Evolutionary conservation across 2,113 vertebrate genomes (phyloP).

Genomic region (Sceloporus tristichus): DNA sequence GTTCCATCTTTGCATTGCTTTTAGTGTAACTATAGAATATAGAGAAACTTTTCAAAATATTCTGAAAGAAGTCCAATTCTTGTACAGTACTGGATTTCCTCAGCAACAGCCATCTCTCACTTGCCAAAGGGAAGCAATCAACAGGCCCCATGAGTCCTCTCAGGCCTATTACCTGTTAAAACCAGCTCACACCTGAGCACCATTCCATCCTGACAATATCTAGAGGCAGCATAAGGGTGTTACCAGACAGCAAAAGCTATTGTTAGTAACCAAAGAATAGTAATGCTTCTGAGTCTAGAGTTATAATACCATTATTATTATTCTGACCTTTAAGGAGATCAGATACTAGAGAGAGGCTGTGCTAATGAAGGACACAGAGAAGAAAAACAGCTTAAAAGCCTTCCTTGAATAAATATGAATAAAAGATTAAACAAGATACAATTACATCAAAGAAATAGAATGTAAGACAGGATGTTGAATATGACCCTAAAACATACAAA

Average conservation of each 20-base stretch:
- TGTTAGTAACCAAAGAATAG: not conserved
- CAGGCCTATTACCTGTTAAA: too few species aligned
- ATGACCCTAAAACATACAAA: not conserved
- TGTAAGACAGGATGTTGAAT: not conserved
- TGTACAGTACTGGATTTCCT: constrained; percentile 7
- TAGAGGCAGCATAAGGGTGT: too few species aligned
- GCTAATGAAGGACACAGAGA: not conserved
- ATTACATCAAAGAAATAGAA: too few species aligned
- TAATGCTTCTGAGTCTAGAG: not conserved
- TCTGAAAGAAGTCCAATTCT: not conserved
- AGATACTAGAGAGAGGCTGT: not conserved
- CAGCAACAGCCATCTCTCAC: not conserved
- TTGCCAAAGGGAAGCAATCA: too few species aligned
- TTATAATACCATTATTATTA: not conserved
- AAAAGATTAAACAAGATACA: not conserved
- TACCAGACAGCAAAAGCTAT: not conserved
- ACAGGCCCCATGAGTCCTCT: too few species aligned
- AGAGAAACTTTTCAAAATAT: not conserved
- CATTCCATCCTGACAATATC: too few species aligned
- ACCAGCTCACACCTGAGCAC: too few species aligned
- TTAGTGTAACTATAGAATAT: not conserved
- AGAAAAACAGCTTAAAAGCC: not conserved
- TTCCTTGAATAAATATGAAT: not conserved
- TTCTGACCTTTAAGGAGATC: not conserved
- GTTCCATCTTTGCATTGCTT: constrained; percentile 14